Evolutionary conservation across 2,113 vertebrate species (phyloP).

Genomic region (Callopanchax toddi): DNA sequence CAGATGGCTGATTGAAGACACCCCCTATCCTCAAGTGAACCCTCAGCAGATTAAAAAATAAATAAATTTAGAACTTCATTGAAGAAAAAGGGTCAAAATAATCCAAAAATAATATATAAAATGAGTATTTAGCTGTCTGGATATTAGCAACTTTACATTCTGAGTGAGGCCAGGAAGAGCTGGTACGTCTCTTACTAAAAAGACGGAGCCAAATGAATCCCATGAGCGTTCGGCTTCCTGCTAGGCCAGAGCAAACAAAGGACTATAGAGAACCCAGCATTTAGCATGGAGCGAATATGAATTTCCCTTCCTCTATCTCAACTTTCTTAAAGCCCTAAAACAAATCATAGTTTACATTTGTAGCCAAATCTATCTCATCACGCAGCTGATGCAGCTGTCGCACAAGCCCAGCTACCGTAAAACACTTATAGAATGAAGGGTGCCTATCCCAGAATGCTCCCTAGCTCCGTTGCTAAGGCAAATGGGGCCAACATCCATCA

Average conservation of each 20-base stretch:
- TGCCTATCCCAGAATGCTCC: slow-evolving; percentile 49
- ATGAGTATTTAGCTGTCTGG: slow-evolving; percentile 15
- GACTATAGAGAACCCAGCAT: slow-evolving; percentile 65
- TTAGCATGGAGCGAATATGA: slow-evolving; percentile 69
- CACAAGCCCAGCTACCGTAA: slow-evolving; percentile 30
- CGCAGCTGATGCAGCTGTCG: slow-evolving; percentile 65
- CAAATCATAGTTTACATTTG: slow-evolving; percentile 11
- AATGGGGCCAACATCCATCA: slow-evolving; percentile 62
- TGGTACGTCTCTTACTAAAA: slow-evolving; percentile 48
- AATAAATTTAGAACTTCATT: too few species aligned
- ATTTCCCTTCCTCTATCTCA: slow-evolving; percentile 50
- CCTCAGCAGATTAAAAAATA: neutral
- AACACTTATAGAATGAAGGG: slow-evolving; percentile 41
- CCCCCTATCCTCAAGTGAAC: slow-evolving; percentile 62
- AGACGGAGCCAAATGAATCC: slow-evolving; percentile 65
- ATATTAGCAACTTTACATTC: slow-evolving; percentile 29
- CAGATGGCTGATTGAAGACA: slow-evolving; percentile 31
- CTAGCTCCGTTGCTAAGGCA: slow-evolving; percentile 33
- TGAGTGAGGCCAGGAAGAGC: slow-evolving; percentile 46
- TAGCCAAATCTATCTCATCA: slow-evolving; percentile 65
- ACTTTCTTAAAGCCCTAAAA: slow-evolving; percentile 53
- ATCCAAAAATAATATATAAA: neutral
- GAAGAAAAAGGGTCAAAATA: too few species aligned
- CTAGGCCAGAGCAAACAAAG: slow-evolving; percentile 70
- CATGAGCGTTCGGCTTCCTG: slow-evolving; percentile 72